These are phyloP conservation scores for Pseudoatta argentina DNA, from an alignment of 1,140 invertebrate species.

Conservation along the genomic window DNA sequence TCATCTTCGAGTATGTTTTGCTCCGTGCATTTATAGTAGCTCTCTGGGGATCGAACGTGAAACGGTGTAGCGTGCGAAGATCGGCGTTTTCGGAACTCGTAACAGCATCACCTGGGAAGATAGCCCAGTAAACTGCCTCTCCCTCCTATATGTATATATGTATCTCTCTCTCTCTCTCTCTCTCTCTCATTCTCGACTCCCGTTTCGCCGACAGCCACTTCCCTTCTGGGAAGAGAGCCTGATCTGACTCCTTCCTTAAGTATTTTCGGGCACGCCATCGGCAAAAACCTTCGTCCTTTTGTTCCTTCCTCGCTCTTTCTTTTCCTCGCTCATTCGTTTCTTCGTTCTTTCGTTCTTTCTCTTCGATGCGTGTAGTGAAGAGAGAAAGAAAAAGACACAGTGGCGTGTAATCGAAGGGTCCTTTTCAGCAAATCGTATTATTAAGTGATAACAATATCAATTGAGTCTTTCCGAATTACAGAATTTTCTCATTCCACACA, in stretches of 20 bases:
- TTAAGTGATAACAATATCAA: neutral
- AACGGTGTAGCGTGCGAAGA: slow-evolving; percentile 73
- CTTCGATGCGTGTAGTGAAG: neutral
- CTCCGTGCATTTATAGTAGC: neutral
- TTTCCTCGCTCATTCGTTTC: slow-evolving; percentile 29
- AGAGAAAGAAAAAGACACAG: slow-evolving; percentile 32
- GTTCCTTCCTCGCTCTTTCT: slow-evolving; percentile 55
- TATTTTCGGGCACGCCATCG: slow-evolving; percentile 83
- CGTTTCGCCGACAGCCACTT: slow-evolving; percentile 79
- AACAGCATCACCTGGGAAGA: slow-evolving; percentile 78
- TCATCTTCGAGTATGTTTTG: neutral
- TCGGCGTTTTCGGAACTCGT: slow-evolving; percentile 76
- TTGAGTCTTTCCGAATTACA: neutral
- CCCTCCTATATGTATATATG: neutral
- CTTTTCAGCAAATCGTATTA: neutral
- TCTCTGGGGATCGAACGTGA: slow-evolving; percentile 22
- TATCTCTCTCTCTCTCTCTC: neutral
- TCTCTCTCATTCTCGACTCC: slow-evolving; percentile 72
- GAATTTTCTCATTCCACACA: neutral
- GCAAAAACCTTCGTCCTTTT: slow-evolving; percentile 77
- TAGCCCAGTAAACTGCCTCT: slow-evolving; percentile 59
- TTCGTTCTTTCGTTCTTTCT: slow-evolving; percentile 24
- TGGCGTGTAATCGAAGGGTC: slow-evolving; percentile 38
- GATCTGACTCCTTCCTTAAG: slow-evolving; percentile 79
- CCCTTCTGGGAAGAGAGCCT: slow-evolving; percentile 82